A percentile compares a stretch with the other conserved stretches of the same genome.
Evolutionary conservation across 2,113 vertebrate genomes (phyloP).

Genomic region (Micromys minutus): DNA sequence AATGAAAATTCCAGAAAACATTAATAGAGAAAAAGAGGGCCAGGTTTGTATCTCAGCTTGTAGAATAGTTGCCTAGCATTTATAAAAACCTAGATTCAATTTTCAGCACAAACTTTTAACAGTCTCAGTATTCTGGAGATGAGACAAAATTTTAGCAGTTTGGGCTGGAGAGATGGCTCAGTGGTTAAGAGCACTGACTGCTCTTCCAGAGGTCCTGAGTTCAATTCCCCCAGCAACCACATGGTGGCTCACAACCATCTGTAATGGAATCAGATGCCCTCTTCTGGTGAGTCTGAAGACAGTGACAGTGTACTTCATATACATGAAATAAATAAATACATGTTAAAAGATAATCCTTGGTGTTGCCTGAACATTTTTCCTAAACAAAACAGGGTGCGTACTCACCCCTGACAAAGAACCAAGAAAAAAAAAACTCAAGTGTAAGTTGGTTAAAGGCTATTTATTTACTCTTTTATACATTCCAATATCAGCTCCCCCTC

Average conservation of each 20-base stretch:
- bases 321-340: no score
- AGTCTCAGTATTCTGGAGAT: background rate
- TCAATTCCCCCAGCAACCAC: no score
- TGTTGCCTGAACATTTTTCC: background rate
- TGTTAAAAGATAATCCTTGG: background rate
- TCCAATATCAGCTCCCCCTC: no score
- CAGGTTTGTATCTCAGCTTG: background rate
- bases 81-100: background rate
- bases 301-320: no score
- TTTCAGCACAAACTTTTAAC: background rate
- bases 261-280: no score
- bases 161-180: no score
- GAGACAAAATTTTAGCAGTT: background rate
- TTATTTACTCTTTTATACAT: no score
- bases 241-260: no score
- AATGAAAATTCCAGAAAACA: background rate
- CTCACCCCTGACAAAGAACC: background rate
- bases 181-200: no score
- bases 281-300: no score
- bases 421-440: background rate
- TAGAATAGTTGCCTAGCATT: background rate
- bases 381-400: background rate
- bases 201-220: no score
- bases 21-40: background rate
- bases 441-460: background rate